Percentiles rank a stretch among this genome's conserved stretches.
These are phyloP conservation scores for Haemorhous mexicanus DNA, from an alignment of 2,113 vertebrate genomes.

Conservation along the genomic window DNA sequence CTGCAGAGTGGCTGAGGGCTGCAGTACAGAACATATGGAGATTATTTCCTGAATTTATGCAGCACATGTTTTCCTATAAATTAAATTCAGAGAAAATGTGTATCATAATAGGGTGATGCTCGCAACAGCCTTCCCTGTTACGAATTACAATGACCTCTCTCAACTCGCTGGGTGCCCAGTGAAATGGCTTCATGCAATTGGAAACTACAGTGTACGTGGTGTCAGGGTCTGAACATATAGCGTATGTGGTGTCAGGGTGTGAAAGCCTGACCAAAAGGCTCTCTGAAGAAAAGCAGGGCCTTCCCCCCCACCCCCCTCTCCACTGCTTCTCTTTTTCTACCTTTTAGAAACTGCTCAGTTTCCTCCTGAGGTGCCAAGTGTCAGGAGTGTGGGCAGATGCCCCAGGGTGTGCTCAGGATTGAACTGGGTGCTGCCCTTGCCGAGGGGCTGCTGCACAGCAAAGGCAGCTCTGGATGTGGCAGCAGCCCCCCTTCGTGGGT, in stretches of 20 bases:
- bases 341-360: neutral
- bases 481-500: neutral
- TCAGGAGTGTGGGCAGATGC: neutral
- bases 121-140: slow-evolving; percentile 16
- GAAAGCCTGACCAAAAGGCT: neutral
- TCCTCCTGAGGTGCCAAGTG: neutral
- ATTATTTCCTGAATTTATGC: slow-evolving; percentile 50
- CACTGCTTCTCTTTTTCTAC: neutral
- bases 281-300: neutral
- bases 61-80: slow-evolving; percentile 58
- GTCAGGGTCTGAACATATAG: neutral
- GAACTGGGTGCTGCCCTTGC: neutral
- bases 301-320: no score
- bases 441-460: neutral
- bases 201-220: neutral
- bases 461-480: neutral
- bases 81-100: slow-evolving; percentile 62
- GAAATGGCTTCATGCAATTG: neutral
- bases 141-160: slow-evolving; percentile 51
- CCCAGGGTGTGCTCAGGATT: neutral
- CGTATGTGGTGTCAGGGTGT: neutral
- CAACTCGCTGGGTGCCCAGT: neutral
- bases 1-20: neutral
- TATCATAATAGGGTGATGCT: slow-evolving; percentile 53
- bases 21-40: slow-evolving; percentile 41